These are phyloP conservation scores for Parochlus steinenii DNA, from an alignment of 2,888 invertebrate species.

Conservation along the genomic window DNA sequence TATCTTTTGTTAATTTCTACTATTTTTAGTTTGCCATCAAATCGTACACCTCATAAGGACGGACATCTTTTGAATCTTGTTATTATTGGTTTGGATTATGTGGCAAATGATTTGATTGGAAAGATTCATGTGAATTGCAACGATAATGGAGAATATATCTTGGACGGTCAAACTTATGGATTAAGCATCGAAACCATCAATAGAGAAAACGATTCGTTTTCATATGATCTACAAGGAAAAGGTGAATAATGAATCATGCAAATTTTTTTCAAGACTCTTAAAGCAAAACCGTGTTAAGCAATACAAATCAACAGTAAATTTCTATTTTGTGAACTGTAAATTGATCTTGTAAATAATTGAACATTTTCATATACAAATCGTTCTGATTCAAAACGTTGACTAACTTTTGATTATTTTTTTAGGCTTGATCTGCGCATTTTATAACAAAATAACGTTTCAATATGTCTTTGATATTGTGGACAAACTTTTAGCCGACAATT, in stretches of 20 bases:
- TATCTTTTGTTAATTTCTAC: slow-evolving; percentile 2
- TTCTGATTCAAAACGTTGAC: not conserved
- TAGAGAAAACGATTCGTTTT: slow-evolving; percentile 72
- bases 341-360: not conserved
- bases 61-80: slow-evolving; percentile 50
- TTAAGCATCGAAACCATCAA: slow-evolving; percentile 74
- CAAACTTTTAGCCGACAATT: slow-evolving; percentile 8
- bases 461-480: slow-evolving; percentile 12
- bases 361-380: not conserved
- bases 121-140: slow-evolving; percentile 76
- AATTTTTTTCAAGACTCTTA: not conserved
- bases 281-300: not conserved
- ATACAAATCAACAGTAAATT: too few species aligned
- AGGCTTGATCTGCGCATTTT: slow-evolving; percentile 11
- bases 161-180: slow-evolving; percentile 63
- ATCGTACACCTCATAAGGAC: slow-evolving; percentile 14
- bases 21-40: slow-evolving; percentile 18
- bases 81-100: slow-evolving; percentile 70
- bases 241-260: not conserved
- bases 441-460: slow-evolving; percentile 12
- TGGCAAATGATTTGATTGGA: slow-evolving; percentile 73
- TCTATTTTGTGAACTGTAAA: not conserved
- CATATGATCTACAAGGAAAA: slow-evolving; percentile 12
- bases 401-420: not conserved
- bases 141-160: slow-evolving; percentile 63